These are phyloP conservation scores for Agonum fuliginosum DNA, from an alignment of 2,888 invertebrate genomes.

Conservation along the genomic window DNA sequence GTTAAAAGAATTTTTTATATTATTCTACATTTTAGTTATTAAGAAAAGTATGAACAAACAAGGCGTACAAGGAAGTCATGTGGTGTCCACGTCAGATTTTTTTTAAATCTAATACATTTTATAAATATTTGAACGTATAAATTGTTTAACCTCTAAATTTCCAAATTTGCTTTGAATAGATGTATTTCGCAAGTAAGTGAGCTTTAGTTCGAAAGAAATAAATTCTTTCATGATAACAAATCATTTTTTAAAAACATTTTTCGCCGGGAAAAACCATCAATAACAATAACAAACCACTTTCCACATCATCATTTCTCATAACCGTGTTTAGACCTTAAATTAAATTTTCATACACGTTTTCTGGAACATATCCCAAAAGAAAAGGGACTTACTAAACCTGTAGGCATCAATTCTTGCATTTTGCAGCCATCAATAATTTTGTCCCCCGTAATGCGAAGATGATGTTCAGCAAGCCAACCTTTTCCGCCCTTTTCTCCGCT, in stretches of 20 bases:
- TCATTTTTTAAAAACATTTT: slow-evolving; percentile 14
- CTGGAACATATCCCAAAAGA: too few relatives aligned
- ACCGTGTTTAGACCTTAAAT: slow-evolving; percentile 7
- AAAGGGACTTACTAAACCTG: too few relatives aligned
- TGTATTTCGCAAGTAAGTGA: too few relatives aligned
- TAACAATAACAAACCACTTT: slow-evolving; percentile 31
- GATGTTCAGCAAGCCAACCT: slow-evolving; percentile 21
- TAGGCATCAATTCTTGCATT: neutral
- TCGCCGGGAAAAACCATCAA: slow-evolving; percentile 4
- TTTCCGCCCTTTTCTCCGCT: neutral
- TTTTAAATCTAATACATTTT: too few relatives aligned
- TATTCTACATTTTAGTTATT: too few relatives aligned
- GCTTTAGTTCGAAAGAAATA: neutral
- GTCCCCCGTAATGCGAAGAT: slow-evolving; percentile 5
- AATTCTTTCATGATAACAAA: slow-evolving; percentile 29
- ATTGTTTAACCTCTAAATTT: too few relatives aligned
- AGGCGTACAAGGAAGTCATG: too few relatives aligned
- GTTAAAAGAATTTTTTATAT: too few relatives aligned
- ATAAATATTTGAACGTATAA: too few relatives aligned
- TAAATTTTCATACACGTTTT: slow-evolving; percentile 15
- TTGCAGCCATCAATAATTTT: neutral
- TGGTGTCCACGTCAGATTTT: too few relatives aligned
- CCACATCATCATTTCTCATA: slow-evolving; percentile 36
- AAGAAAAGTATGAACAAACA: too few relatives aligned
- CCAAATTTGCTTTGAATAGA: too few relatives aligned